Evolutionary conservation across 2,113 vertebrate species (phyloP), one percentile per base, ranked within the genome.

Genomic region (Atherinomorus stipes): DNA sequence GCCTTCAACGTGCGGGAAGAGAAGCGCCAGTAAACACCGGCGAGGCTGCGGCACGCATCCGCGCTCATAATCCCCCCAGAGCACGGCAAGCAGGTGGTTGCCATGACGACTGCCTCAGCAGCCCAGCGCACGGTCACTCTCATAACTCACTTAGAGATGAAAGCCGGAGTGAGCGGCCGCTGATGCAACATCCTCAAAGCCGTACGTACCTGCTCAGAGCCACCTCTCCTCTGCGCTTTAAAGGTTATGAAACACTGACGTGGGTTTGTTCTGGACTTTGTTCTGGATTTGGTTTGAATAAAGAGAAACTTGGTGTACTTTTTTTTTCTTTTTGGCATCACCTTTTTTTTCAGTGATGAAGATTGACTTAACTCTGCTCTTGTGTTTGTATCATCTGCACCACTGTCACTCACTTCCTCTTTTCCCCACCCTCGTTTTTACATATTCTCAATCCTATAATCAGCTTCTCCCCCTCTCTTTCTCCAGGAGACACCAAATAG

Each of bases 291-390:
- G 23, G 62, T 49, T 23, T 19, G 28, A 56, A 3, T 64, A 13
- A 62, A 25, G 15, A 67, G 13, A 67, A 60, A 25, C 40, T 70
- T 65, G 8, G 37, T 87, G 74, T 83, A 70, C 56, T 79, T 73
- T 70, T 64, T 34, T 45, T 64, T 77, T 72, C n/a, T n/a, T n/a
- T n/a, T n/a, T n/a, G n/a, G n/a, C n/a, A n/a, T n/a, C n/a, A n/a
- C n/a, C n/a, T 72, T 62, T 42, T 42, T 69, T 63, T 31, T 49
- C n/a, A 16, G 44, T 22, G 22, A 56, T n/a, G 22, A 22, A 26
- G 53, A 31, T 59, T 23, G 18, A 22, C 31, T 58, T n/a, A 7
- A 4, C 28, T 4, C 28, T 31, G 28, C 7, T 31, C 28, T 31
- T 31, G 28, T 31, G 3, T 31, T 31, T 7, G n/a, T n/a, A n/a